A percentile compares a stretch with the other conserved stretches of the same genome.
Evolutionary conservation across 2,888 invertebrate species (phyloP).

Genomic region (Acleris laterana): DNA sequence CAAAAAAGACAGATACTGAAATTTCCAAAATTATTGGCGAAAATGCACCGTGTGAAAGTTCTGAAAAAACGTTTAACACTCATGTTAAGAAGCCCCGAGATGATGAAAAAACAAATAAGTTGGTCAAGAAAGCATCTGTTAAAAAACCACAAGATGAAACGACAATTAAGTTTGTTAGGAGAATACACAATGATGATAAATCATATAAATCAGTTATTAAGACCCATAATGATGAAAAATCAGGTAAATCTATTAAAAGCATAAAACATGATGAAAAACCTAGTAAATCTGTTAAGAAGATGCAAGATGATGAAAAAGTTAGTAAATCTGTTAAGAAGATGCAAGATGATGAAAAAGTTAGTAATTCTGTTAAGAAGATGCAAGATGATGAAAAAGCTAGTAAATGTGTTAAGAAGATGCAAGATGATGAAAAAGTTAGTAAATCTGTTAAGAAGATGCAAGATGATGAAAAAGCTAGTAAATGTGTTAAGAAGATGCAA

Average conservation of each 20-base stretch:
- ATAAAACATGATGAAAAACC: no score
- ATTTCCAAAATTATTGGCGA: background rate
- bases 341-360: background rate
- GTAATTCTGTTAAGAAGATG: background rate
- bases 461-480: constrained; percentile 2
- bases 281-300: no score
- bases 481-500: background rate
- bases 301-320: background rate
- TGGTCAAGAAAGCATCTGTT: background rate
- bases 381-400: background rate
- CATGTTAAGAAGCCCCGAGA: background rate
- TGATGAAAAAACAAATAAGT: background rate
- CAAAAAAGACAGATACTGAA: background rate
- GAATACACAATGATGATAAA: no score
- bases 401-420: background rate
- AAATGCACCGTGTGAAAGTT: background rate
- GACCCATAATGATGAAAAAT: no score
- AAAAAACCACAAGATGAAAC: no score
- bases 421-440: background rate
- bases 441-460: background rate
- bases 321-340: background rate
- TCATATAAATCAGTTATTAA: no score
- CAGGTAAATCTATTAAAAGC: no score
- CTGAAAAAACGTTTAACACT: background rate
- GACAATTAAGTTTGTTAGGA: no score